Evolutionary conservation across 2,797 vertebrate genomes (phyloP).

Genomic region (Coregonus suidteri): DNA sequence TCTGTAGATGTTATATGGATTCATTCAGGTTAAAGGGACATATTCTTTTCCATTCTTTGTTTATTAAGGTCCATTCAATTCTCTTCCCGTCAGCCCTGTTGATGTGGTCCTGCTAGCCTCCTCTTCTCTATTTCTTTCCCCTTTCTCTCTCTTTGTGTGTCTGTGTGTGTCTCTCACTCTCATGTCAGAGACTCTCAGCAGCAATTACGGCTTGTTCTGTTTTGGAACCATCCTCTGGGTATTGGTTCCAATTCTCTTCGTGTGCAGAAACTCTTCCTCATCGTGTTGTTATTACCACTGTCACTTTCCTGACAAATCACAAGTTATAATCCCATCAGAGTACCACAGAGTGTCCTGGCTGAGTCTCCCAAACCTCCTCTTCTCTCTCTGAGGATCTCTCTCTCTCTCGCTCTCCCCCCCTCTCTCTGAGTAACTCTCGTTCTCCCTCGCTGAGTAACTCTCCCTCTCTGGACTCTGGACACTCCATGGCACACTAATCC

Average conservation of each 20-base stretch:
- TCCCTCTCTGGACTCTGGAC: slow-evolving; percentile 24
- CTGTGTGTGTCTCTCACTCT: neutral
- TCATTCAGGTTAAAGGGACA: slow-evolving; percentile 51
- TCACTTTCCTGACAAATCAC: slow-evolving; percentile 62
- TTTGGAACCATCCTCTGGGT: slow-evolving; percentile 43
- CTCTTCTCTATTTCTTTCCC: neutral
- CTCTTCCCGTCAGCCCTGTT: slow-evolving; percentile 22
- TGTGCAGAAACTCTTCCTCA: slow-evolving; percentile 54
- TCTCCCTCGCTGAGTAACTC: neutral
- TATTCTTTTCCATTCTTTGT: slow-evolving; percentile 59
- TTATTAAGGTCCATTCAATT: slow-evolving; percentile 52
- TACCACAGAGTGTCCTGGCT: slow-evolving; percentile 44
- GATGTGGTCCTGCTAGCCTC: slow-evolving; percentile 63
- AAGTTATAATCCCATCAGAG: slow-evolving; percentile 47
- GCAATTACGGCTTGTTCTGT: slow-evolving; percentile 53
- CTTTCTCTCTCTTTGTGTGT: neutral
- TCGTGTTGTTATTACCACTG: slow-evolving; percentile 68
- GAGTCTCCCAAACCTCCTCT: slow-evolving; percentile 23
- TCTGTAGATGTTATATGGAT: slow-evolving; percentile 55
- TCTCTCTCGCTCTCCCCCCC: slow-evolving; percentile 28
- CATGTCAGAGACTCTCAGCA: slow-evolving; percentile 39
- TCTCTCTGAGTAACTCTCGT: too few relatives aligned
- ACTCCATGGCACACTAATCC: slow-evolving; percentile 33
- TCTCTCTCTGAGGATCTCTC: slow-evolving; percentile 1
- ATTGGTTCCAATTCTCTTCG: slow-evolving; percentile 61